These are phyloP conservation scores for Styela clava DNA, from an alignment of 23 tunicate species.

Conservation along the genomic window DNA sequence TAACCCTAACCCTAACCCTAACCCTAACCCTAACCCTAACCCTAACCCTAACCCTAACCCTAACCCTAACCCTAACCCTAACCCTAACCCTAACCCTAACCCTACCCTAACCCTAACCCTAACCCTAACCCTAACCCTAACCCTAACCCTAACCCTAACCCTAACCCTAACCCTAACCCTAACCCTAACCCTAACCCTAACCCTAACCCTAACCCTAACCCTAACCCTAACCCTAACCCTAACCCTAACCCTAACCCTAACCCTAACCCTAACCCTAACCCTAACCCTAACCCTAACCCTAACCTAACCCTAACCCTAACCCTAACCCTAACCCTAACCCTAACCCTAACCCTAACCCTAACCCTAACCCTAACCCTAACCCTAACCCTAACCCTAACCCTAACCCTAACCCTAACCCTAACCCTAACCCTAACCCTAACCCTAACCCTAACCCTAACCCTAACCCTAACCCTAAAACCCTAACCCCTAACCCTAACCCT, in stretches of 20 bases:
- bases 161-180: slow-evolving; percentile 55
- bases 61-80: slow-evolving; percentile 70
- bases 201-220: slow-evolving; percentile 87
- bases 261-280: slow-evolving; percentile 85
- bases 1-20: slow-evolving; percentile 76
- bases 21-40: slow-evolving; percentile 77
- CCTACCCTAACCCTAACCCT: slow-evolving; percentile 81
- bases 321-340: slow-evolving; percentile 70
- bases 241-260: slow-evolving; percentile 79
- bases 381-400: slow-evolving; percentile 91
- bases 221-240: slow-evolving; percentile 77
- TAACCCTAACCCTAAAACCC: slow-evolving; percentile 71
- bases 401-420: slow-evolving; percentile 59
- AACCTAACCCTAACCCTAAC: slow-evolving; percentile 49
- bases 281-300: slow-evolving; percentile 76
- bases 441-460: slow-evolving; percentile 76
- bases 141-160: slow-evolving; percentile 61
- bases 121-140: slow-evolving; percentile 72
- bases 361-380: slow-evolving; percentile 80
- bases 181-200: slow-evolving; percentile 80
- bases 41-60: slow-evolving; percentile 78
- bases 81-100: slow-evolving; percentile 70
- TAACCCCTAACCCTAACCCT: slow-evolving; percentile 72
- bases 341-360: slow-evolving; percentile 75
- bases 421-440: slow-evolving; percentile 61